Conservation (phyloP, 2,113 vertebrate genomes). For the Centropus bengalensis region DNA sequence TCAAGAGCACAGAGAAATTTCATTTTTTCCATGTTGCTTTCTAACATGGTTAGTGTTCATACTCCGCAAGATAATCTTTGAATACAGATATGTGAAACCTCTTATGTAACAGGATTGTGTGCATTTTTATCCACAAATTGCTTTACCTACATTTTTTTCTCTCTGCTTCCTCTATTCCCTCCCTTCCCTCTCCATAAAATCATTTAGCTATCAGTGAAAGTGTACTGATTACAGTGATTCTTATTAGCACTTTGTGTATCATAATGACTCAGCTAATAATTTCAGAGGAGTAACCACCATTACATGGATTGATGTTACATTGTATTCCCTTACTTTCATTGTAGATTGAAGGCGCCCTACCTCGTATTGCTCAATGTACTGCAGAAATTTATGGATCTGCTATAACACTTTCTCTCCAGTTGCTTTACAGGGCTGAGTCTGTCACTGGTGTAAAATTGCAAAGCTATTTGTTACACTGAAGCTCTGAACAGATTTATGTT, state of each 20-base stretch:
- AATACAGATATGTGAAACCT: not conserved
- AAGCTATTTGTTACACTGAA: not conserved
- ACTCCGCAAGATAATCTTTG: not conserved
- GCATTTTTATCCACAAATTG: not conserved
- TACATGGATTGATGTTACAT: not conserved
- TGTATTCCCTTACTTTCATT: not conserved
- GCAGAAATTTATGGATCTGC: not conserved
- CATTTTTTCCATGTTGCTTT: not conserved
- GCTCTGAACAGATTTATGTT: not conserved
- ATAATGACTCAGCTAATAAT: not conserved
- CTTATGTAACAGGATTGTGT: not conserved
- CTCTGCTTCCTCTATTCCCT: not conserved
- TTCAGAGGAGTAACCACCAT: not conserved
- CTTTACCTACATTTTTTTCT: not conserved
- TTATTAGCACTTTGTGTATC: not conserved
- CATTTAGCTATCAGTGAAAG: not conserved
- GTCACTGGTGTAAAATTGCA: not conserved
- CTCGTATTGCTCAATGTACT: not conserved
- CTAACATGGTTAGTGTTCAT: not conserved
- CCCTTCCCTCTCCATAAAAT: not conserved
- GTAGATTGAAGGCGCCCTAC: not conserved
- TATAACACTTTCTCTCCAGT: not conserved
- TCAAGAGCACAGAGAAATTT: not conserved
- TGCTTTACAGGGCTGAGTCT: not conserved
- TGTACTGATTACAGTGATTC: not conserved